Evolutionary conservation across 1,140 invertebrate species (phyloP).

Genomic region (Callitettix versicolor): DNA sequence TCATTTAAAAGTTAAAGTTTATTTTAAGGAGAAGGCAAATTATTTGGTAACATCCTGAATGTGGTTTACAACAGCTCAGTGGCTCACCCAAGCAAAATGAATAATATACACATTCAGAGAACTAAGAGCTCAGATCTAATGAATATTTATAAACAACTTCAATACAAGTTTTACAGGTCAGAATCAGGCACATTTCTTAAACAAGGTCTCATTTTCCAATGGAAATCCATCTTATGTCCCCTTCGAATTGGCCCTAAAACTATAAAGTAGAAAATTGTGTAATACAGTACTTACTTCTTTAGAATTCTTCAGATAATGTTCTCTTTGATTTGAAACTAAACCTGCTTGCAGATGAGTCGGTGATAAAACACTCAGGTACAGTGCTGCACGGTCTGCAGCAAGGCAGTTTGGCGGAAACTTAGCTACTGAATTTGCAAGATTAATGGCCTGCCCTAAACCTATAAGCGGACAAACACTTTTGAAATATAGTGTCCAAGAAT

Average conservation of each 20-base stretch:
- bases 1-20: neutral
- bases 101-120: too few species aligned
- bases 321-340: neutral
- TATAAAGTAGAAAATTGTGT: too few species aligned
- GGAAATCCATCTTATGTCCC: too few species aligned
- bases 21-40: neutral
- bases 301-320: neutral
- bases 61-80: too few species aligned
- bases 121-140: too few species aligned
- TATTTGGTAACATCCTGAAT: neutral
- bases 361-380: conserved; percentile 3
- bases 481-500: neutral
- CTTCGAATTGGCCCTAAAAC: too few species aligned
- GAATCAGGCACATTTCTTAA: too few species aligned
- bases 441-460: conserved; percentile 26
- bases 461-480: neutral
- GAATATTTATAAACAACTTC: too few species aligned
- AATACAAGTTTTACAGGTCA: too few species aligned
- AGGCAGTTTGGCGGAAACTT: conserved; percentile 21
- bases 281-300: too few species aligned
- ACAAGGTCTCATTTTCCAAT: too few species aligned
- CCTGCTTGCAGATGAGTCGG: neutral
- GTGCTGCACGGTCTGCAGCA: conserved; percentile 17
- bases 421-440: conserved; percentile 17
- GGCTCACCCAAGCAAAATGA: neutral